Conservation (phyloP, 2,888 invertebrate genomes). For the Sarcophaga rosellei region DNA sequence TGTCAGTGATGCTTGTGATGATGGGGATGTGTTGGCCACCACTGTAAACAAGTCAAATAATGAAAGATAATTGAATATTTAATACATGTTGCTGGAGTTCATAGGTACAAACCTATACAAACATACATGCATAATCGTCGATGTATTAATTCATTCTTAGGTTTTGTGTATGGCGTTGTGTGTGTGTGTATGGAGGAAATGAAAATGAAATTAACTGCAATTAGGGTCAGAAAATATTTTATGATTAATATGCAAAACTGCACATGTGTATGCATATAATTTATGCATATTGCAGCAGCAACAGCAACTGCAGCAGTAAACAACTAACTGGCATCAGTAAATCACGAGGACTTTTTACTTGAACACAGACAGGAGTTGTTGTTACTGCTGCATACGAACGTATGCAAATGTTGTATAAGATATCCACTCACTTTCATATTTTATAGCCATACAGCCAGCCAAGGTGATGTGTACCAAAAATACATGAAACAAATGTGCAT, state of each 20-base stretch:
- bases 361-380: neutral
- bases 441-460: neutral
- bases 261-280: constrained; percentile 67
- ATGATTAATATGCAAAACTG: constrained; percentile 71
- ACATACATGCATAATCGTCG: neutral
- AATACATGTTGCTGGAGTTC: constrained; percentile 36
- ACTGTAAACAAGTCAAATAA: constrained; percentile 51
- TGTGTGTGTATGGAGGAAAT: constrained; percentile 36
- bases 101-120: constrained; percentile 8
- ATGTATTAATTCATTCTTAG: neutral
- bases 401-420: constrained; percentile 12
- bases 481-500: constrained; percentile 54
- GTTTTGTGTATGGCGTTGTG: too few species aligned
- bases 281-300: constrained; percentile 30
- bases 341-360: constrained; percentile 34
- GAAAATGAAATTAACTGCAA: constrained; percentile 68
- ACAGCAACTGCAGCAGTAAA: constrained; percentile 3
- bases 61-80: constrained; percentile 67
- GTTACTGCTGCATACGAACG: constrained; percentile 24
- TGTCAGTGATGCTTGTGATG: too few species aligned
- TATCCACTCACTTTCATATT: neutral
- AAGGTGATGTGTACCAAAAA: constrained; percentile 28
- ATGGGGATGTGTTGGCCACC: neutral
- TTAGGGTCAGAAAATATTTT: constrained; percentile 67
- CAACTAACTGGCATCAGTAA: constrained; percentile 18